Conservation (phyloP, 2,888 invertebrate genomes). For the Cryptocheilus praepositus region DNA sequence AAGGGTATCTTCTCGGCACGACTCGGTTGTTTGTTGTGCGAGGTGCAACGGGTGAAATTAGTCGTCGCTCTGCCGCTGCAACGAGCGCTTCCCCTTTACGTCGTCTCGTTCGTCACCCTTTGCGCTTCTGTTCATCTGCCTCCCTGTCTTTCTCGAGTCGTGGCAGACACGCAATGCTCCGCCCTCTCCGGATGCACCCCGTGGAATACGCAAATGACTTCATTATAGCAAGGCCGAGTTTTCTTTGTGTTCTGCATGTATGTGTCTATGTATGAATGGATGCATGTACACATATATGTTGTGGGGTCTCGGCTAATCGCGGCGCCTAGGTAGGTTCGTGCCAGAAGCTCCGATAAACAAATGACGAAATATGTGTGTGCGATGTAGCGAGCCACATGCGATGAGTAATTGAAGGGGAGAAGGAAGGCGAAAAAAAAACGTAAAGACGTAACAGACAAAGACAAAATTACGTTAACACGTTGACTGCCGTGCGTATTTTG, state of each 20-base stretch:
- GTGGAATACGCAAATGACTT: constrained; percentile 68
- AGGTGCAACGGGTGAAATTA: constrained; percentile 66
- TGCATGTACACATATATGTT: no score
- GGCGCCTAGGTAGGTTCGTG: no score
- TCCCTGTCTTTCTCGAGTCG: constrained; percentile 24
- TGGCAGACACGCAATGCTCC: constrained; percentile 34
- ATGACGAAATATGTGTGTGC: no score
- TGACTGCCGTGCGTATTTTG: no score
- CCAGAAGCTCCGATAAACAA: no score
- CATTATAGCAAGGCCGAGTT: constrained; percentile 56
- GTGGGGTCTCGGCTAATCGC: no score
- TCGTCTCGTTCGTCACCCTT: constrained; percentile 20
- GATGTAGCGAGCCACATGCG: background rate
- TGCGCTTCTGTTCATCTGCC: constrained; percentile 28
- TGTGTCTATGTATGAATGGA: no score
- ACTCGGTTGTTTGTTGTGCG: constrained; percentile 59
- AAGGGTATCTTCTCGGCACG: background rate
- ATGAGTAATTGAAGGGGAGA: no score
- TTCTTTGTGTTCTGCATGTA: no score
- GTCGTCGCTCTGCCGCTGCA: constrained; percentile 52
- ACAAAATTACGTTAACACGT: no score
- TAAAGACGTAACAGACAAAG: no score
- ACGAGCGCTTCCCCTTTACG: constrained; percentile 20
- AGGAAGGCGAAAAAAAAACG: no score
- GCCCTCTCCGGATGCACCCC: constrained; percentile 52